Evolutionary conservation across 2,113 vertebrate species (phyloP), one percentile per base, ranked within the genome.

Genomic region (Leptobrachium ailaonicum): DNA sequence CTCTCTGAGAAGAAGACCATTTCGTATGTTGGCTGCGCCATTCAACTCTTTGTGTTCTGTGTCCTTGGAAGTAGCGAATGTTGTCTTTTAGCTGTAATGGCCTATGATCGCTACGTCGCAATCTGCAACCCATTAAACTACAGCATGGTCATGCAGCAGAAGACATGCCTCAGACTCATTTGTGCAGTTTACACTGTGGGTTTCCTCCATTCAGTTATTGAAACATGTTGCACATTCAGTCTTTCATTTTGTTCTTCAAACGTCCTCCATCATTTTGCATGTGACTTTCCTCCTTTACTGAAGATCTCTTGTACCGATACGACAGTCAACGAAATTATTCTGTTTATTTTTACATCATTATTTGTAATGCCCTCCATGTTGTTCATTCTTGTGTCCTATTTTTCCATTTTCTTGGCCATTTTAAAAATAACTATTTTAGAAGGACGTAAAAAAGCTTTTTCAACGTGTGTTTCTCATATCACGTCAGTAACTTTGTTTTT

Each of bases 201-300:
- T 6, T 88, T 88, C 73, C 32, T 75, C 4, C 86, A 86, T 72
- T 85, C 83, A 2, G 73, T 63, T 0, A 8, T 83, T 3, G 73
- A 88, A 8, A 88, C 84, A 0, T 77, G 82, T 1, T 75, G 87
- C 66, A 90, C 86, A 2, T 85, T 88, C 62, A 82, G 50, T 4
- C 60, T 87, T 47, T 79, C 1, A 8, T 88, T 87, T 77, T 88
- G 87, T 75, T 78, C 80, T 4, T 68, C 71, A 20, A 87, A 83
- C 20, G 2, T 73, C 8, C 83, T 87, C n/a, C 83, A 88, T n/a
- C 84, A 87, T 60, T 88, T 84, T 47, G 87, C 87, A 60, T 87
- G 85, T 79, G 82, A 88, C 12, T 73, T 81, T 2, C 83, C 84
- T 0, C 87, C 82, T 0, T 83, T 88, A 6, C 71, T 87, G 9